Evolutionary conservation across 2,888 invertebrate genomes (phyloP), one percentile per base, ranked within the genome.

Genomic region (Diadromus collaris): DNA sequence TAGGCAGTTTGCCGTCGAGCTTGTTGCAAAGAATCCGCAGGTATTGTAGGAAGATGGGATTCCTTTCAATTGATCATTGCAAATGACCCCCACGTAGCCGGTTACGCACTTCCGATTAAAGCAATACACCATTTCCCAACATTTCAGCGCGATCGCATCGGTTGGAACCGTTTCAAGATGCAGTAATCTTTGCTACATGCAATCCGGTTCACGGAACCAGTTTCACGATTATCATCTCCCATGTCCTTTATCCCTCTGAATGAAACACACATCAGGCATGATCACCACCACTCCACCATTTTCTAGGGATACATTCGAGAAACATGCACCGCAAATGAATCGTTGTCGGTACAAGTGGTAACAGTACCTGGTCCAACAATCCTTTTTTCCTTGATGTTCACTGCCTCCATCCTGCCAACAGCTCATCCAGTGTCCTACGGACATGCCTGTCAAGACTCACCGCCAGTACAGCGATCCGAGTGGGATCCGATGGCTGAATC

Each of bases 381-480:
- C 41, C 32, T 58, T 24, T 38, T 60, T 34, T 34, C 29, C 32
- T 21, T 34, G n/a, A 13, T 16, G 10, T 34, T 34, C 19, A 19
- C 13, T 34, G 13, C 34, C 51, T 65, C 34, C 65, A 65, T 48
- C 51, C 6, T 34, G 16, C 29, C 29, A 10, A 6, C 21, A 48
- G 6, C 27, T 46, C 24, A 46, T 38, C 41, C 7, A 34, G 38
- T 16, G 27, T 34, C 58, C 51, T 60, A 7, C 70, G 76, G 60
- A 46, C 71, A 67, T 60, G 65, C 70, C 48, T 48, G 70, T 48
- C 13, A 51, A 60, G 46, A 51, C 51, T 67, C 19, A 48, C 54
- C 19, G 34, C 21, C 41, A 46, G 46, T 34, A 63, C 61, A 34
- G 63, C 61, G 27, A 54, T 41, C 38, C 38, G 34, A 56, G 61